Base-by-base conservation (phyloP, 2,888 invertebrate genomes). In the Torymus tubicola region DNA sequence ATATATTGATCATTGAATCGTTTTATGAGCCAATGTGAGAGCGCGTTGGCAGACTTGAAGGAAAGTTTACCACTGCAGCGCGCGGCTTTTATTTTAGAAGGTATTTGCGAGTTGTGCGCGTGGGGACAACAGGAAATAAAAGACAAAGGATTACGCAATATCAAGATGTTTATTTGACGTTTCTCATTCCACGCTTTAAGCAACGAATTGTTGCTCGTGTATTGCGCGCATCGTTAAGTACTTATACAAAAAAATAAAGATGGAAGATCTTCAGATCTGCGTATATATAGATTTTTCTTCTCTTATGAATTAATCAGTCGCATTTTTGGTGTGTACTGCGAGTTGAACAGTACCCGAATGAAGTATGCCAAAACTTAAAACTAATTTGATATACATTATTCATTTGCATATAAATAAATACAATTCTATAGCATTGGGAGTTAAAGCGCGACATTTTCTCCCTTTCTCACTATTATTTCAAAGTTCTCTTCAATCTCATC, bases 221-320 rank as follows among this genome's bases (percentile, higher is more conserved):
- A 58, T 78, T 55, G 21, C 65, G 14, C 65, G 16, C 14, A 74
- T 80, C 64, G 24, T 73, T 70, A 64, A 74, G 58, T 72, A 80
- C 68, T 24, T 76, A 79, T 65, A 80, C 10, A 76, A 81, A 42
- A 31, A 4, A 79, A 81, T 67, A 78, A 77, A 78, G n/a, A 77
- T 16, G 58, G 12, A 57, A 50, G 42, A 57, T 75, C n/a, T 78
- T 74, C 57, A 69, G 63, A 75, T 74, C 65, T 21, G 21, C n/a
- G n/a, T n/a, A n/a, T 75, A 68, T 16, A 52, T 42, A 8, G 10
- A 8, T 42, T 42, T 42, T 42, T 42, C 8, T 5, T 78, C 63
- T 75, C 81, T 79, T 81, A 80, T 77, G 1, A 74, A 72, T 73
- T 82, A 82, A 70, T 82, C 80, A 82, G 82, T 82, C 82, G 67